Base-by-base conservation (phyloP, 2,113 vertebrate species). In the Anas platyrhynchos region DNA sequence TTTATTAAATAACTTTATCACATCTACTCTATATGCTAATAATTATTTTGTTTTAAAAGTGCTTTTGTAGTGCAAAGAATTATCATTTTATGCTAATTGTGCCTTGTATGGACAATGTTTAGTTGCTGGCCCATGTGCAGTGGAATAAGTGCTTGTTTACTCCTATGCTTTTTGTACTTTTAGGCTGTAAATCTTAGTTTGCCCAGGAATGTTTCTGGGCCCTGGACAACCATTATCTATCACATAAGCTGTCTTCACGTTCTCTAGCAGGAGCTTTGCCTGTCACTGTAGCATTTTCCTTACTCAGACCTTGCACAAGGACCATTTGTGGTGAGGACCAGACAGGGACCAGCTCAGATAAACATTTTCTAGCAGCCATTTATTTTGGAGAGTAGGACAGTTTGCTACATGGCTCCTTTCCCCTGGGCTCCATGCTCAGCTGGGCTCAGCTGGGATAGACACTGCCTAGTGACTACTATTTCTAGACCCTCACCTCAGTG, bases 331-430 rank as follows among this genome's bases (percentile, higher is more conserved):
- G n/a, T 25, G 54, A 86, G 71, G 20, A 50, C 2, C 78, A 44
- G 3, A 9, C 71, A 74, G 71, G 65, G 11, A 72, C 4, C 25
- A 78, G n/a, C 38, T 8, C 69, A 62, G 31, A 66, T 12, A 26
- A 68, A 8, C 6, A n/a, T 31, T 46, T 81, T 5, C 61, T 82
- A 43, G 4, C 20, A 32, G 52, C 15, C 6, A 6, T 16, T 55
- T 50, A 13, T 56, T 76, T 55, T 65, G 58, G 44, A 88, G 52
- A 29, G 7, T 9, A 11, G 2, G 13, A 2, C 5, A 55, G 2
- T 71, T 79, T 44, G 22, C 44, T 59, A 17, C 29, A 54, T 0
- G 2, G 4, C 41, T 44, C 34, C 0, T 0, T 62, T 22, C 44
- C 56, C 62, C 34, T 62, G 59, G 67, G 15, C 50, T 55, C 23